Percentiles rank a stretch among this genome's conserved stretches.
Conservation (phyloP, 2,888 invertebrate genomes). For the Himalopsyche kuldschensis region DNA sequence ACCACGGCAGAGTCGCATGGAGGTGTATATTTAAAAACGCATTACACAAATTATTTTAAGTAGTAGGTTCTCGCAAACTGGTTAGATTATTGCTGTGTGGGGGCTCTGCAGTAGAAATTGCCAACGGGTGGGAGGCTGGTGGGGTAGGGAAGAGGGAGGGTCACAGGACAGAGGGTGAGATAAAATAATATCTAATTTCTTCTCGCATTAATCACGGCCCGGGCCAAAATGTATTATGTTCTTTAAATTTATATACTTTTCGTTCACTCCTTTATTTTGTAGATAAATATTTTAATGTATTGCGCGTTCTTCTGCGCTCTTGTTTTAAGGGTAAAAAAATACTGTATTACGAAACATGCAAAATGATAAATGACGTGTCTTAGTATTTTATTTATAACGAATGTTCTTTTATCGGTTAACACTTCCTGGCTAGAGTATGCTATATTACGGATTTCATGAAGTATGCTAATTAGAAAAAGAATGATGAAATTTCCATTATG, state of each 20-base stretch:
- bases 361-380: background rate
- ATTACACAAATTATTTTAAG: constrained; percentile 34
- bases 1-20: background rate
- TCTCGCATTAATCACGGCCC: constrained; percentile 33
- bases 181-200: constrained; percentile 39
- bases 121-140: constrained; percentile 9
- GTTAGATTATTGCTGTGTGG: background rate
- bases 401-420: too few species aligned
- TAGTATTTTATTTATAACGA: background rate
- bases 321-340: background rate
- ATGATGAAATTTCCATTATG: too few species aligned
- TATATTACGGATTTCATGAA: too few species aligned
- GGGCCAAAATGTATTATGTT: constrained; percentile 33
- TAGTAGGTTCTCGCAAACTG: background rate
- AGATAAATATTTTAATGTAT: background rate
- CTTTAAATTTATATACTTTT: constrained; percentile 32
- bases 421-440: too few species aligned
- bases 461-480: too few species aligned
- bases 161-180: constrained; percentile 19
- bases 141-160: constrained; percentile 1
- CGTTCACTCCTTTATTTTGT: constrained; percentile 19
- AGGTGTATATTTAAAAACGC: constrained; percentile 33
- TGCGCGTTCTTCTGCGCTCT: background rate
- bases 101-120: background rate
- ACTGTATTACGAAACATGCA: background rate